Percentiles rank a stretch among this genome's conserved stretches.
Conservation (phyloP, 2,888 invertebrate species). For the Cylloceria caligata region DNA sequence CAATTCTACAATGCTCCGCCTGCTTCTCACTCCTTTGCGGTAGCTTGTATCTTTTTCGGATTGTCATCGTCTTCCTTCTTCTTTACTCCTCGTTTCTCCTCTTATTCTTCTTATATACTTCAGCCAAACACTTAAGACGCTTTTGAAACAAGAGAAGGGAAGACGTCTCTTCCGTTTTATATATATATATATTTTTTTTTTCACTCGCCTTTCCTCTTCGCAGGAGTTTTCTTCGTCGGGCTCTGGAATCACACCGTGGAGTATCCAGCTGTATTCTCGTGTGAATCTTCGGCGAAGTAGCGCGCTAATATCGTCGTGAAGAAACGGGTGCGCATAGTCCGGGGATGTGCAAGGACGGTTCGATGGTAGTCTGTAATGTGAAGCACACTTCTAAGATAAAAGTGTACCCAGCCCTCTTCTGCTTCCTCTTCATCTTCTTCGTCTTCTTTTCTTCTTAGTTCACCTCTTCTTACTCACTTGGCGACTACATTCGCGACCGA, state of each 20-base stretch:
- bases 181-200: conserved; percentile 27
- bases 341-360: conserved; percentile 22
- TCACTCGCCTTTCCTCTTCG: conserved; percentile 16
- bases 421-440: conserved; percentile 17
- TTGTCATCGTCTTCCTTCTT: not conserved
- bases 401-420: conserved; percentile 39
- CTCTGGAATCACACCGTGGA: not conserved
- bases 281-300: conserved; percentile 13
- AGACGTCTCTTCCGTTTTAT: too few species aligned
- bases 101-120: conserved; percentile 3
- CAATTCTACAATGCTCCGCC: not conserved
- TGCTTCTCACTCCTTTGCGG: not conserved
- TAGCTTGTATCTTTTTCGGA: not conserved
- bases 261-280: conserved; percentile 1
- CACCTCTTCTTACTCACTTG: conserved; percentile 40
- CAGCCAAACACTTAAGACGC: conserved; percentile 10
- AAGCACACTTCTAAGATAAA: conserved; percentile 61
- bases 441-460: conserved; percentile 12
- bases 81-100: not conserved
- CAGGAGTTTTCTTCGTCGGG: not conserved
- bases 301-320: conserved; percentile 26
- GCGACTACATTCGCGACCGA: conserved; percentile 42
- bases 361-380: conserved; percentile 63
- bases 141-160: conserved; percentile 13
- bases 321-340: conserved; percentile 13